These are phyloP conservation scores for Daubentonia madagascariensis DNA, from an alignment of 2,113 vertebrate genomes.

Conservation along the genomic window DNA sequence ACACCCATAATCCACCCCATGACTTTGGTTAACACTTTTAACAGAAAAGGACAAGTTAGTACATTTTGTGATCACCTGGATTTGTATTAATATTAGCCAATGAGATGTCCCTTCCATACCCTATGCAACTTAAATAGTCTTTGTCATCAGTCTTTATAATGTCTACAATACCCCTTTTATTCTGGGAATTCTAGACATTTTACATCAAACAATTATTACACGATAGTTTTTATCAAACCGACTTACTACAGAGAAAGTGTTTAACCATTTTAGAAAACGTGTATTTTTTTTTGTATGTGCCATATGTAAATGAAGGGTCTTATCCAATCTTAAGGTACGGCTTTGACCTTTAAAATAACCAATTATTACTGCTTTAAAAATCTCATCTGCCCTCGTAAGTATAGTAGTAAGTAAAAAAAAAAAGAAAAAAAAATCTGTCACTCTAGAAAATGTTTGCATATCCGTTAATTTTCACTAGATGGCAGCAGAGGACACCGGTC, in stretches of 20 bases:
- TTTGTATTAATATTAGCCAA: neutral
- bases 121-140: neutral
- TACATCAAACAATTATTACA: neutral
- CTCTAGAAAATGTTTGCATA: neutral
- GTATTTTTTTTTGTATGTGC: neutral
- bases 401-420: neutral
- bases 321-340: neutral
- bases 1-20: neutral
- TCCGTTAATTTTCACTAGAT: slow-evolving; percentile 35
- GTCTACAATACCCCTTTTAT: neutral
- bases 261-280: neutral
- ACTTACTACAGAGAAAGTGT: neutral
- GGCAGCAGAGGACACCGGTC: slow-evolving; percentile 49
- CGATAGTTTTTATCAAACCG: neutral
- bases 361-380: neutral
- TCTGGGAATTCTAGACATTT: neutral
- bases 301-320: slow-evolving; percentile 15
- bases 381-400: neutral
- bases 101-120: neutral
- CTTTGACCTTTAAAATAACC: neutral
- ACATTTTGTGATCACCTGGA: neutral
- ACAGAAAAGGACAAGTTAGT: neutral
- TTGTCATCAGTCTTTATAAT: neutral
- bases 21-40: neutral
- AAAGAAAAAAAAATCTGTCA: neutral